phyloP scores from a whole-genome alignment of 2,888 invertebrate species.

The Tenthredo distinguenda region DNA sequence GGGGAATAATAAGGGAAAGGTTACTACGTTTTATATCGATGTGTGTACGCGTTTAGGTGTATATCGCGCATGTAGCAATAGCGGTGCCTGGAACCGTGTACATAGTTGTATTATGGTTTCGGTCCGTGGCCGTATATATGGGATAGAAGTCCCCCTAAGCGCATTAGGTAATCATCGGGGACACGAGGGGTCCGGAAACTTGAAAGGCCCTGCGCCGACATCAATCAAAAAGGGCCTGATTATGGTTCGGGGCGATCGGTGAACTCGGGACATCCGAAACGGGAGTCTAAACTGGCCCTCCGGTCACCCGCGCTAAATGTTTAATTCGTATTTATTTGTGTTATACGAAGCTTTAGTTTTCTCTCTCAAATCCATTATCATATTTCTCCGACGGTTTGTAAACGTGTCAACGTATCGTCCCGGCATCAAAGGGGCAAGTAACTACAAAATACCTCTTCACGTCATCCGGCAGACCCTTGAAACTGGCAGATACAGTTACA shows the following conservation, averaged over 20 bases:
- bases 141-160: constrained; percentile 36
- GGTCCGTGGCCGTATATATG: constrained; percentile 1
- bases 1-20: constrained; percentile 6
- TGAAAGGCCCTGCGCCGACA: constrained; percentile 70
- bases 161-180: constrained; percentile 52
- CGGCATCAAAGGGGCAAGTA: constrained; percentile 30
- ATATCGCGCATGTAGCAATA: constrained; percentile 16
- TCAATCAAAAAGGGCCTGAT: constrained; percentile 61
- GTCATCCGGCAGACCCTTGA: constrained; percentile 22
- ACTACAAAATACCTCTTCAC: constrained; percentile 8
- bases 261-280: constrained; percentile 41
- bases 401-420: constrained; percentile 27
- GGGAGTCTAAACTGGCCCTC: constrained; percentile 11
- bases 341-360: background rate
- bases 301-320: constrained; percentile 41
- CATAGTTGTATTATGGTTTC: constrained; percentile 6
- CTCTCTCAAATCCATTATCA: background rate
- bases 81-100: constrained; percentile 8
- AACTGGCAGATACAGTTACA: constrained; percentile 23
- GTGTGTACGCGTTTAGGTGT: background rate
- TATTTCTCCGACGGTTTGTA: background rate
- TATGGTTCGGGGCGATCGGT: constrained; percentile 17
- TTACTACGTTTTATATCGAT: background rate
- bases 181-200: constrained; percentile 60
- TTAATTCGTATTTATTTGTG: constrained; percentile 38